Evolutionary conservation across 2,888 invertebrate species (phyloP).

Genomic region (Agapetus fuscipes): DNA sequence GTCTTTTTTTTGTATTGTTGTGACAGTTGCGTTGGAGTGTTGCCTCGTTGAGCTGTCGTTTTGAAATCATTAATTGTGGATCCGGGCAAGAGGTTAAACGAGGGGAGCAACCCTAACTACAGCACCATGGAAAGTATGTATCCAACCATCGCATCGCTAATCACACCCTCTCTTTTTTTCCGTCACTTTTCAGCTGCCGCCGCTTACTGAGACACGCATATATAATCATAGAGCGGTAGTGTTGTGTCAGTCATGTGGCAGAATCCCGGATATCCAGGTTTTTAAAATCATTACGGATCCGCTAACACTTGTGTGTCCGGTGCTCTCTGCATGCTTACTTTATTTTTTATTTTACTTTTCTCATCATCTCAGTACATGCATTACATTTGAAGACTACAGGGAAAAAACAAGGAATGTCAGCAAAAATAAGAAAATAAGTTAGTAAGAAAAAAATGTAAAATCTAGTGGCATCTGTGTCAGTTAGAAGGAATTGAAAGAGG

Average conservation of each 20-base stretch:
- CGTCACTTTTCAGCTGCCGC: neutral
- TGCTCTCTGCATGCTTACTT: constrained; percentile 4
- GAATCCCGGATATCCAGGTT: constrained; percentile 20
- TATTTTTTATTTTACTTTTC: neutral
- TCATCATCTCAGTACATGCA: neutral
- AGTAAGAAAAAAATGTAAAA: too few relatives aligned
- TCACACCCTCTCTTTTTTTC: constrained; percentile 6
- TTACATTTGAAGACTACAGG: too few relatives aligned
- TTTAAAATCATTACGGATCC: constrained; percentile 1
- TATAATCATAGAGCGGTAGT: neutral
- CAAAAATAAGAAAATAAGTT: too few relatives aligned
- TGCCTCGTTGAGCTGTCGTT: too few relatives aligned
- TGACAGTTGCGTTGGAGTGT: too few relatives aligned
- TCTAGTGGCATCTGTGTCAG: too few relatives aligned
- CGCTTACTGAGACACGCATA: neutral
- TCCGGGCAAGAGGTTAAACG: constrained; percentile 7
- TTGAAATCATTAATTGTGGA: constrained; percentile 13
- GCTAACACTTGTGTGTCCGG: neutral
- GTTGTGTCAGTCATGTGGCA: constrained; percentile 15
- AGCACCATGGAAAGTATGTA: constrained; percentile 39
- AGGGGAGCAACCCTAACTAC: constrained; percentile 34
- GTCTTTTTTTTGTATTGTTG: too few relatives aligned
- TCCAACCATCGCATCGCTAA: constrained; percentile 25
- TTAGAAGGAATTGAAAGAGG: too few relatives aligned
- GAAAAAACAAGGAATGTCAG: too few relatives aligned